These are phyloP conservation scores for Ceratitis capitata DNA, from an alignment of 1,140 invertebrate species.

Conservation along the genomic window DNA sequence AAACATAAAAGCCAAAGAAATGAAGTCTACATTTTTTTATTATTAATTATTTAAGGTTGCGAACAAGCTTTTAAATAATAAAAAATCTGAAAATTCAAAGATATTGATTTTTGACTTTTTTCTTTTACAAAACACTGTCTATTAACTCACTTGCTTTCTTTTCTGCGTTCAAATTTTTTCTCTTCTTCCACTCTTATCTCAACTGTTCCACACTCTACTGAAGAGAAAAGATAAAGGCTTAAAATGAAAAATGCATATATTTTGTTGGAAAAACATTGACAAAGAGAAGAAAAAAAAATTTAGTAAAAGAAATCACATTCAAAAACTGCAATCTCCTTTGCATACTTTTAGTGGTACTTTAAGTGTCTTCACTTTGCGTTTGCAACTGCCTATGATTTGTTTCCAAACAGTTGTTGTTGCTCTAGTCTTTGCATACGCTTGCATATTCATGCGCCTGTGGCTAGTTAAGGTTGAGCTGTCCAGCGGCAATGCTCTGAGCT, in stretches of 20 bases:
- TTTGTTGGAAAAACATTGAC: background rate
- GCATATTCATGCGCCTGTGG: background rate
- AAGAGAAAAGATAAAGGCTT: background rate
- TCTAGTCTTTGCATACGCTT: background rate
- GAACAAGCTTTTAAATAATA: too few relatives aligned
- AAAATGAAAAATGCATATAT: background rate
- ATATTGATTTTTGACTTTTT: too few relatives aligned
- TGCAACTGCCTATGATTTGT: constrained; percentile 2
- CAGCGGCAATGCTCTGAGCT: background rate
- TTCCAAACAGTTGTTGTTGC: background rate
- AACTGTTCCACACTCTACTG: background rate
- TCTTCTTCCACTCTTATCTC: background rate
- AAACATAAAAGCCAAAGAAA: too few relatives aligned
- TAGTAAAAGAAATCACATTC: background rate
- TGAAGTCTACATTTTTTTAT: too few relatives aligned
- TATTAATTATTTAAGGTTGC: too few relatives aligned
- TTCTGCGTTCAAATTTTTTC: background rate
- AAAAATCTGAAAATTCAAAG: too few relatives aligned
- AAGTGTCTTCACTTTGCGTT: constrained; percentile 7
- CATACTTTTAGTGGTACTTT: background rate
- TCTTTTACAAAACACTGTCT: too few relatives aligned
- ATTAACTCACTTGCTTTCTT: background rate
- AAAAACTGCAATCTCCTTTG: background rate
- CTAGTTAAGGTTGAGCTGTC: background rate
- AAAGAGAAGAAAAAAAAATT: background rate